Conservation (phyloP, 2,888 invertebrate species). For the Calliopum simillimum region DNA sequence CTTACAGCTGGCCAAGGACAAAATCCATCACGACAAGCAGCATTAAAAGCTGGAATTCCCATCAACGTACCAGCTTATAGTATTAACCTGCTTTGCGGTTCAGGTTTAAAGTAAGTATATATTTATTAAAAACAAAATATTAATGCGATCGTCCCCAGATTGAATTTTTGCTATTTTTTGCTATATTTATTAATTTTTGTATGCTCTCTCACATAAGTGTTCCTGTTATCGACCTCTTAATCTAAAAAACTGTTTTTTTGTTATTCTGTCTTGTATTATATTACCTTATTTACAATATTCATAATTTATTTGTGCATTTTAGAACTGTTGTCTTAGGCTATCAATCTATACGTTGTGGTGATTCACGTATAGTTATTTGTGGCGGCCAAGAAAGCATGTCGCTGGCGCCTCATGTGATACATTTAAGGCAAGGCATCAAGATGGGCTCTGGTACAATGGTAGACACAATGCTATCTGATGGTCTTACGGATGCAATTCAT, state of each 20-base stretch:
- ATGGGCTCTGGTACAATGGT: slow-evolving; percentile 74
- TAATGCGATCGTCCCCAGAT: too few species aligned
- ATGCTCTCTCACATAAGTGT: too few species aligned
- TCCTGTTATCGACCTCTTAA: too few species aligned
- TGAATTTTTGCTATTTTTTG: too few species aligned
- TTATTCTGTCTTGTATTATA: too few species aligned
- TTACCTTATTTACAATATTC: too few species aligned
- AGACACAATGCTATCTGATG: slow-evolving; percentile 78
- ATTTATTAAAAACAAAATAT: too few species aligned
- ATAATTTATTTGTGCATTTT: slow-evolving; percentile 40
- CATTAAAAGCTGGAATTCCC: slow-evolving; percentile 79
- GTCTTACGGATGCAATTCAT: slow-evolving; percentile 80
- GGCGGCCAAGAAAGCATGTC: slow-evolving; percentile 90
- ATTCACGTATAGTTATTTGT: slow-evolving; percentile 76
- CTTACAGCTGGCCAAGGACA: slow-evolving; percentile 81
- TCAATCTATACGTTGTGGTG: slow-evolving; percentile 76
- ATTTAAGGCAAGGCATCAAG: slow-evolving; percentile 74
- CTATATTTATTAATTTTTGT: too few species aligned
- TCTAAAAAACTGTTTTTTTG: too few species aligned
- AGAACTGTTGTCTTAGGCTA: slow-evolving; percentile 77
- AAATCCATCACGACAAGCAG: slow-evolving; percentile 84
- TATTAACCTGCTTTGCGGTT: slow-evolving; percentile 86
- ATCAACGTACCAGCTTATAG: slow-evolving; percentile 76
- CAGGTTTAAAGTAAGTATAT: slow-evolving; percentile 77
- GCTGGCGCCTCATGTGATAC: slow-evolving; percentile 76